A percentile compares a stretch with the other conserved stretches of the same genome.
Evolutionary conservation across 1,140 invertebrate species (phyloP).

Genomic region (Drosophila kepulauana): DNA sequence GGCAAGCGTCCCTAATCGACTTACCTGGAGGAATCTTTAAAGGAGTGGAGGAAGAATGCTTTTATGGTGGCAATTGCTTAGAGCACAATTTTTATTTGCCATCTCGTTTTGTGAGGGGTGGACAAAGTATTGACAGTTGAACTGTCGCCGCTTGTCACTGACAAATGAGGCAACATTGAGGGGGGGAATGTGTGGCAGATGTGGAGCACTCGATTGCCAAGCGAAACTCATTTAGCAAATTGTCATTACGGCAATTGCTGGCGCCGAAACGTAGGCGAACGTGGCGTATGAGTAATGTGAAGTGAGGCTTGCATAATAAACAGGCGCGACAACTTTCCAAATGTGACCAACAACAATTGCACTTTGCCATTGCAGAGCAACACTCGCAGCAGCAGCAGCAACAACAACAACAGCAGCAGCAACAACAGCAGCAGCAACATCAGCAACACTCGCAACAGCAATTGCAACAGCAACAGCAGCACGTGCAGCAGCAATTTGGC

Average conservation of each 20-base stretch:
- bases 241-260: conserved; percentile 33
- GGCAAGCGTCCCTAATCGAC: conserved; percentile 5
- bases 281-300: conserved; percentile 62
- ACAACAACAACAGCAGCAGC: conserved; percentile 22
- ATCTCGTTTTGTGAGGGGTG: not conserved
- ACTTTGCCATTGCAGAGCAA: conserved; percentile 73
- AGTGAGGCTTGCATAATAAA: conserved; percentile 50
- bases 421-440: conserved; percentile 47
- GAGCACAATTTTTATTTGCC: conserved; percentile 40
- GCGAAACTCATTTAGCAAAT: conserved; percentile 67
- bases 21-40: not conserved
- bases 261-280: conserved; percentile 20
- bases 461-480: conserved; percentile 50
- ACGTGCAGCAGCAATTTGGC: conserved; percentile 44
- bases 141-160: conserved; percentile 39
- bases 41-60: no score
- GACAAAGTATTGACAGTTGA: conserved; percentile 27
- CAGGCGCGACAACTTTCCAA: conserved; percentile 60
- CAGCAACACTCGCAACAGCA: conserved; percentile 12
- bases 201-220: conserved; percentile 54
- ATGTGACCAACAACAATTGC: conserved; percentile 58
- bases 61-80: conserved; percentile 1
- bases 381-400: conserved; percentile 31
- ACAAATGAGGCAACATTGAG: conserved; percentile 38
- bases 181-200: conserved; percentile 40